phyloP scores from a whole-genome alignment of 2,113 vertebrate species.

The Bagarius yarrelli region DNA sequence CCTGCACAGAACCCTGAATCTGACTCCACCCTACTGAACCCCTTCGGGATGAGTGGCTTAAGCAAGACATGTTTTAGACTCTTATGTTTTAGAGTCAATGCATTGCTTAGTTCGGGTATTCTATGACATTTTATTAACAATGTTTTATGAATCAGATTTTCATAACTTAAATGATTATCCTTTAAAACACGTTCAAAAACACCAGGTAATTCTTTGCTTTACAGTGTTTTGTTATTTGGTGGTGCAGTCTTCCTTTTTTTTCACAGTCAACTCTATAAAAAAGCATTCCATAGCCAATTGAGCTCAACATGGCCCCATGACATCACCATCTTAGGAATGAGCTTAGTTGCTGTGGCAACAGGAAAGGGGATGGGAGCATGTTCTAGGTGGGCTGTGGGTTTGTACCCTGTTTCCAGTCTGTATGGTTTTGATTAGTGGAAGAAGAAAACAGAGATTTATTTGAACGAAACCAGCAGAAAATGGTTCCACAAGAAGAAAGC shows the following conservation, averaged over 20 bases:
- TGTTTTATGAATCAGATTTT: too few relatives aligned
- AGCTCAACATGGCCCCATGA: slow-evolving; percentile 31
- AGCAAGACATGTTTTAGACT: too few relatives aligned
- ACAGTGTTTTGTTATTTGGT: not conserved
- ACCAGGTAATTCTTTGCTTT: not conserved
- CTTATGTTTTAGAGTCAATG: too few relatives aligned
- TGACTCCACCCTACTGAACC: too few relatives aligned
- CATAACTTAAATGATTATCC: too few relatives aligned
- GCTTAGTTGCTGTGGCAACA: slow-evolving; percentile 59
- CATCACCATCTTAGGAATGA: slow-evolving; percentile 46
- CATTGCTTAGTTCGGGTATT: too few relatives aligned
- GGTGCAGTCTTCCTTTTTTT: not conserved
- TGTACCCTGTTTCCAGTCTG: slow-evolving; percentile 21
- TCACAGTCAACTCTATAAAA: slow-evolving; percentile 2
- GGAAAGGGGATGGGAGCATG: slow-evolving; percentile 52
- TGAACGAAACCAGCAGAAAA: slow-evolving; percentile 9
- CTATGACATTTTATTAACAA: too few relatives aligned
- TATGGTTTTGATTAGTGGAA: slow-evolving; percentile 44
- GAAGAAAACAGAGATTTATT: slow-evolving; percentile 18
- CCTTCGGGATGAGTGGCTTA: too few relatives aligned
- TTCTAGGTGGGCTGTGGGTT: slow-evolving; percentile 37
- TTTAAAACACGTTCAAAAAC: too few relatives aligned
- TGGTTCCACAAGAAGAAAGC: not conserved
- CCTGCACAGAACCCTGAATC: too few relatives aligned
- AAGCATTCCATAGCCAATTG: not conserved